These are phyloP conservation scores for Siniperca scherzeri DNA, from an alignment of 2,797 vertebrate species.

Conservation along the genomic window DNA sequence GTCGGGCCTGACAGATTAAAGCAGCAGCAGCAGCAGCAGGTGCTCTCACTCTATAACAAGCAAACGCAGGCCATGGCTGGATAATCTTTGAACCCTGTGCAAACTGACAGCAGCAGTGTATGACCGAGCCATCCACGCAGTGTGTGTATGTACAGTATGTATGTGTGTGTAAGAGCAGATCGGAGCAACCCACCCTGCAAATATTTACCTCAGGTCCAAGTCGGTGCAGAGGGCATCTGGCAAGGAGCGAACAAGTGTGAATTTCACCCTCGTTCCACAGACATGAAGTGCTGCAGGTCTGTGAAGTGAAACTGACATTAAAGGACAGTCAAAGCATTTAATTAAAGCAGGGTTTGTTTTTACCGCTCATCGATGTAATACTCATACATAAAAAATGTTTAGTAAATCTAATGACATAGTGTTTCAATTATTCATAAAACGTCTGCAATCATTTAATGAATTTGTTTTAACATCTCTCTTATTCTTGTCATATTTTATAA, in stretches of 20 bases:
- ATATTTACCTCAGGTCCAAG: conserved; percentile 76
- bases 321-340: background rate
- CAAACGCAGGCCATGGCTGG: conserved; percentile 58
- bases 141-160: conserved; percentile 18
- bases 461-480: background rate
- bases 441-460: background rate
- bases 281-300: conserved; percentile 22
- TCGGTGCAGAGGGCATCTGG: conserved; percentile 59
- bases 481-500: background rate
- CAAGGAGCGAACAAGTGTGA: conserved; percentile 43
- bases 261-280: conserved; percentile 43
- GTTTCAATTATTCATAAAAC: background rate
- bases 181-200: conserved; percentile 61
- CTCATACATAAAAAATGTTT: background rate
- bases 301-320: conserved; percentile 6
- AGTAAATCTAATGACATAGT: background rate
- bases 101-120: conserved; percentile 60
- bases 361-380: background rate
- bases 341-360: background rate
- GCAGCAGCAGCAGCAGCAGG: conserved; percentile 43
- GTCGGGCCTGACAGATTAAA: conserved; percentile 19
- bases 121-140: conserved; percentile 24
- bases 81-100: conserved; percentile 78
- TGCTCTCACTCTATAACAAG: conserved; percentile 39
- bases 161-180: conserved; percentile 25